A percentile compares a stretch with the other conserved stretches of the same genome.
These are phyloP conservation scores for Gymnorhina tibicen DNA, from an alignment of 2,113 vertebrate species.

Conservation along the genomic window DNA sequence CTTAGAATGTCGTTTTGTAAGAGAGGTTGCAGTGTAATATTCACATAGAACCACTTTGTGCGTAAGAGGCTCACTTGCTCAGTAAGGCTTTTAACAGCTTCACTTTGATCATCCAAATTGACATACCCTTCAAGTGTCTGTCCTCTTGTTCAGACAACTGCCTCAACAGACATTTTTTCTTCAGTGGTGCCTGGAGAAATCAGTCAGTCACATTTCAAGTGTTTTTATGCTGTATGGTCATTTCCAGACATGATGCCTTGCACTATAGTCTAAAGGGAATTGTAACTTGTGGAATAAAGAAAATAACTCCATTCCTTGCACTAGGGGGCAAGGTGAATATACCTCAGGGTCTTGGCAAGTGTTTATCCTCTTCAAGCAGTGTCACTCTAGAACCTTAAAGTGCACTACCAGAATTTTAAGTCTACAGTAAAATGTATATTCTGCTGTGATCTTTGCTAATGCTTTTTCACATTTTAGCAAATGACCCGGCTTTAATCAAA, in stretches of 20 bases:
- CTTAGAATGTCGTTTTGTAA: neutral
- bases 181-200: neutral
- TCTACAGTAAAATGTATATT: neutral
- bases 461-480: neutral
- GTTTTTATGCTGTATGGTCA: neutral
- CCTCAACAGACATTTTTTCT: neutral
- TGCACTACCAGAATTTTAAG: neutral
- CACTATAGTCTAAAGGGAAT: neutral
- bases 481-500: neutral
- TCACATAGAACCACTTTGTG: neutral
- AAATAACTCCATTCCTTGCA: neutral
- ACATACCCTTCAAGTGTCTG: rapidly evolving
- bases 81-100: neutral
- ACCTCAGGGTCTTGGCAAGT: neutral
- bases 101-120: neutral
- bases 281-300: neutral
- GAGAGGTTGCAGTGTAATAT: neutral
- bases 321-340: neutral
- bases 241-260: neutral
- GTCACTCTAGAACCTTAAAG: neutral
- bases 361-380: neutral
- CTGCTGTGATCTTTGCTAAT: neutral
- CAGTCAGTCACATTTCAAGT: neutral
- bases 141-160: neutral
- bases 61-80: neutral